These are phyloP conservation scores for Tachypleus tridentatus DNA, from an alignment of 1,140 invertebrate genomes.

Conservation along the genomic window DNA sequence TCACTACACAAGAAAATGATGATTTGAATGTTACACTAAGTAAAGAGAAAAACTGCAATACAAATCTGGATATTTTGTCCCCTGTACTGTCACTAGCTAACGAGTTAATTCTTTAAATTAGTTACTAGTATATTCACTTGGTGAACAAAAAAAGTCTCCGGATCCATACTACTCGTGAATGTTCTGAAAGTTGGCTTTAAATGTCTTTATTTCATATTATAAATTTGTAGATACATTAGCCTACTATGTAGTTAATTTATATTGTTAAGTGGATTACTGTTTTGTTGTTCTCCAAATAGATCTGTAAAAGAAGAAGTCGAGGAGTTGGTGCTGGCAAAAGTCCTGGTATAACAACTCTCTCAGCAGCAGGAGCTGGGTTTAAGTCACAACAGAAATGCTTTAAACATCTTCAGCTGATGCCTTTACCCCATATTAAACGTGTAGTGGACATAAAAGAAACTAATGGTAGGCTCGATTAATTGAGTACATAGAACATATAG, in stretches of 20 bases:
- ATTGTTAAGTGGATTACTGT: not conserved
- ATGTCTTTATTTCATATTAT: not conserved
- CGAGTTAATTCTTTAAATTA: no score
- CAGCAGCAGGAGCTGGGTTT: constrained; percentile 11
- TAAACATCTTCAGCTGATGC: constrained; percentile 80
- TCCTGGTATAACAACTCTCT: constrained; percentile 24
- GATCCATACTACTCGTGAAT: not conserved
- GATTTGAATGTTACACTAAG: no score
- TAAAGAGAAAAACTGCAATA: no score
- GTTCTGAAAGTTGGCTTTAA: not conserved
- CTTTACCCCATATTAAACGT: constrained; percentile 70
- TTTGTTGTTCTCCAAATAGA: constrained; percentile 29
- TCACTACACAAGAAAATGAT: no score
- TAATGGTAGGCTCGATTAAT: constrained; percentile 43
- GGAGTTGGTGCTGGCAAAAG: constrained; percentile 28
- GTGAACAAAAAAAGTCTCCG: no score
- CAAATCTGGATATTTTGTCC: no score
- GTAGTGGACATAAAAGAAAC: constrained; percentile 80
- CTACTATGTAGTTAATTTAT: constrained; percentile 1
- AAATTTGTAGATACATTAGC: no score
- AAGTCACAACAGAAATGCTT: constrained; percentile 61
- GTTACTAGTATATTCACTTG: no score
- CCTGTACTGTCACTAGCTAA: no score
- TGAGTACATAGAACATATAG: not conserved
- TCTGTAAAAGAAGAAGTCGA: constrained; percentile 64